Percentiles rank a stretch among this genome's conserved stretches.
Conservation (phyloP, 2,113 vertebrate genomes). For the Potamarius usumacintae region DNA sequence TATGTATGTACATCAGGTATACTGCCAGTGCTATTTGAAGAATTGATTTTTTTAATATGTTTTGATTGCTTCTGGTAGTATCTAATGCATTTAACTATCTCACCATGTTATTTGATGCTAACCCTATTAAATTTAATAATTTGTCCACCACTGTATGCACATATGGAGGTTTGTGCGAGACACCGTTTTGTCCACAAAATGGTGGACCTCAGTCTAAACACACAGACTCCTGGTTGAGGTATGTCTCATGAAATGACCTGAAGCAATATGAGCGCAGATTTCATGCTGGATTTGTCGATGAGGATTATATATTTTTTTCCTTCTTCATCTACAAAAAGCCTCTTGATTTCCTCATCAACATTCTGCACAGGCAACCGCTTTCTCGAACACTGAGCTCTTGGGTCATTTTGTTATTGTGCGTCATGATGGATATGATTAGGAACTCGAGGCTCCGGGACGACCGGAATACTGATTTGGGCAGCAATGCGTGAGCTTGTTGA, state of each 20-base stretch:
- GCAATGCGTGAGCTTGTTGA: conserved; percentile 5
- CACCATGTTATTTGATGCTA: too few relatives aligned
- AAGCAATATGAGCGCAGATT: neutral
- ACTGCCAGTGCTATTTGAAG: too few relatives aligned
- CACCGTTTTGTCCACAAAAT: neutral
- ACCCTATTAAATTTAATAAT: too few relatives aligned
- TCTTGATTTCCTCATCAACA: conserved; percentile 19
- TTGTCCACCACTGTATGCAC: neutral
- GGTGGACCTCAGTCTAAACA: neutral
- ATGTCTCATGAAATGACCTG: neutral
- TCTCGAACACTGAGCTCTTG: conserved; percentile 7
- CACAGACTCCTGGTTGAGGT: neutral
- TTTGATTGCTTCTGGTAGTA: too few relatives aligned
- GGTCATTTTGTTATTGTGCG: conserved; percentile 33
- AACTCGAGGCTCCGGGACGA: neutral
- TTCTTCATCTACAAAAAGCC: neutral
- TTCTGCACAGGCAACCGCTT: conserved; percentile 11
- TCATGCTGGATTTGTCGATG: neutral
- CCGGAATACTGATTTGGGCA: conserved; percentile 32
- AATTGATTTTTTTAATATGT: too few relatives aligned
- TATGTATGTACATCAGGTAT: too few relatives aligned
- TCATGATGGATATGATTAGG: conserved; percentile 40
- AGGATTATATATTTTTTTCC: neutral
- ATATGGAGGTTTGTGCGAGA: neutral
- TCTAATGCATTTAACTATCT: too few relatives aligned